Evolutionary conservation across 2,113 vertebrate species (phyloP).

Genomic region (Meleagris gallopavo): DNA sequence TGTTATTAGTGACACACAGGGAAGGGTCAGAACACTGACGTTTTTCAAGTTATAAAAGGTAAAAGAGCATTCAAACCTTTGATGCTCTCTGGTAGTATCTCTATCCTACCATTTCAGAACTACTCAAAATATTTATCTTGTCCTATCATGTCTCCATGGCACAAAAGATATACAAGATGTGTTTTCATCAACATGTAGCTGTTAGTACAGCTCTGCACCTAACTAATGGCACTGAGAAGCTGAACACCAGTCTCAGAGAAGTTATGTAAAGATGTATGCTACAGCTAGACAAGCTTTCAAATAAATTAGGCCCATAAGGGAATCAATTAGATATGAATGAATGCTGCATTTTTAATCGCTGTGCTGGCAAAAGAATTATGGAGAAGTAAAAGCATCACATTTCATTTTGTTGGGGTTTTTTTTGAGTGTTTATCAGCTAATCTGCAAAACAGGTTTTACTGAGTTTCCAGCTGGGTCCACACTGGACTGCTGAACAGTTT

Average conservation of each 20-base stretch:
- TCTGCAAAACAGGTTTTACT: neutral
- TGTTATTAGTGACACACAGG: neutral
- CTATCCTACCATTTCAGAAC: neutral
- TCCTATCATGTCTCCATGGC: neutral
- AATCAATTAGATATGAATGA: conserved; percentile 16
- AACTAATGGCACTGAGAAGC: neutral
- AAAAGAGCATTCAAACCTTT: neutral
- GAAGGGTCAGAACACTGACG: neutral
- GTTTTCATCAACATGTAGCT: neutral
- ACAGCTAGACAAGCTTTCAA: neutral
- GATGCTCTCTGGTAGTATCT: neutral
- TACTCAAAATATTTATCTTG: neutral
- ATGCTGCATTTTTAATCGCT: conserved; percentile 20
- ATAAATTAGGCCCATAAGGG: neutral
- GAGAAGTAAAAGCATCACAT: neutral
- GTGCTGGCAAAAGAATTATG: neutral
- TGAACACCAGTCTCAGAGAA: neutral
- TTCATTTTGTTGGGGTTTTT: neutral
- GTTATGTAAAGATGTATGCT: neutral
- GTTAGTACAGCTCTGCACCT: neutral
- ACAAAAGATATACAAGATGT: neutral
- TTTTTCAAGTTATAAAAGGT: neutral
- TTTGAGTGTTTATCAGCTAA: neutral
- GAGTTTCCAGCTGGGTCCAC: neutral
- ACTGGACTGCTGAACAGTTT: conserved; percentile 27